These are phyloP conservation scores for Etia nguti DNA, from an alignment of 2,113 vertebrate species.

Conservation along the genomic window DNA sequence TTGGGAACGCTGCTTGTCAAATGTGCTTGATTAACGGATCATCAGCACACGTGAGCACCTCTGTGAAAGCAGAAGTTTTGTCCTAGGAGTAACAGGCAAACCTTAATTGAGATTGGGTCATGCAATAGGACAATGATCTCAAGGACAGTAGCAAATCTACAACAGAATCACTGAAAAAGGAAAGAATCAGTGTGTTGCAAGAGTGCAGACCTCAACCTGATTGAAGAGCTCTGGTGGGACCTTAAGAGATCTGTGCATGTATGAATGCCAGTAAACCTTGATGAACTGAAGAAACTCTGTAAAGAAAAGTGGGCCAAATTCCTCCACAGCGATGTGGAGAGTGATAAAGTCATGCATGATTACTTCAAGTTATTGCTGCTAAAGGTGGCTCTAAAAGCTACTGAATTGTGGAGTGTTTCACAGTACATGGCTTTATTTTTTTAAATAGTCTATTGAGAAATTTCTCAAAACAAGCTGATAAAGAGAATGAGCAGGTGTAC, in stretches of 20 bases:
- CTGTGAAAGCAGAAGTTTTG: neutral
- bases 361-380: neutral
- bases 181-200: neutral
- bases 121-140: neutral
- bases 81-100: neutral
- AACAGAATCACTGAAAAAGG: neutral
- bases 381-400: neutral
- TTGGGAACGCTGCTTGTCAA: neutral
- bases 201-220: neutral
- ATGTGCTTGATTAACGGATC: neutral
- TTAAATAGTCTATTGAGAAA: neutral
- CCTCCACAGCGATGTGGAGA: neutral
- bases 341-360: neutral
- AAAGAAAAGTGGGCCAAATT: neutral
- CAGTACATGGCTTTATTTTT: no score
- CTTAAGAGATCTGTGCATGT: neutral
- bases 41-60: neutral
- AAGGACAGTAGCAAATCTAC: neutral
- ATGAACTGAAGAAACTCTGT: neutral
- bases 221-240: neutral
- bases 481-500: rapidly evolving
- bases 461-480: neutral
- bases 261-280: neutral
- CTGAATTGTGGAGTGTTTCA: neutral
- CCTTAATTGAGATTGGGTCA: neutral